Percentiles rank a stretch among this genome's conserved stretches.
Conservation (phyloP, 2,797 vertebrate species). For the Tinamus major region DNA sequence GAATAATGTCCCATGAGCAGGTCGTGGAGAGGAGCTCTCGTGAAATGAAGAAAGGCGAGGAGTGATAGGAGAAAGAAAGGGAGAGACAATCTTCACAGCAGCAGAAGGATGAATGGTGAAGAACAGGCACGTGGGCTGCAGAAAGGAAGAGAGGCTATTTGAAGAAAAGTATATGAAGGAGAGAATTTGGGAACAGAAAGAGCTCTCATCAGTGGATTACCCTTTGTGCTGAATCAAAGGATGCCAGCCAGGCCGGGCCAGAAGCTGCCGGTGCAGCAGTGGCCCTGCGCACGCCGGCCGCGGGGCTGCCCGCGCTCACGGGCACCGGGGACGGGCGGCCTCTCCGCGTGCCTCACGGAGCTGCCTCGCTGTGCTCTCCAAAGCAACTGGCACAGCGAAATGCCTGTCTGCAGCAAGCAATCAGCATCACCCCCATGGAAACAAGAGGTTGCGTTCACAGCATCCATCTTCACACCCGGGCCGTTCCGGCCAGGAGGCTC, state of each 20-base stretch:
- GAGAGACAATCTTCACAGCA: background rate
- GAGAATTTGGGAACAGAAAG: background rate
- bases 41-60: background rate
- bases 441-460: background rate
- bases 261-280: background rate
- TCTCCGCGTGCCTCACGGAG: background rate
- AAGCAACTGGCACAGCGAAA: background rate
- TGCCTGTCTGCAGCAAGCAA: background rate
- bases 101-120: background rate
- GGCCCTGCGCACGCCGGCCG: background rate
- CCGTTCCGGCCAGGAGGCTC: background rate
- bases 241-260: background rate
- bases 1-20: background rate
- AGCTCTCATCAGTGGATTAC: background rate
- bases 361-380: background rate
- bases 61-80: background rate
- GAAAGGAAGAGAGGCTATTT: rapidly evolving
- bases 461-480: background rate
- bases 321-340: background rate
- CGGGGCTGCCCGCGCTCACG: rapidly evolving
- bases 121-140: background rate
- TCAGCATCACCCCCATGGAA: background rate
- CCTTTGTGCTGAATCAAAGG: background rate
- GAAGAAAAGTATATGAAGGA: background rate
- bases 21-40: background rate